A percentile compares a stretch with the other conserved stretches of the same genome.
phyloP scores from a whole-genome alignment of 2,797 vertebrate genomes.

The Dryobates pubescens region DNA sequence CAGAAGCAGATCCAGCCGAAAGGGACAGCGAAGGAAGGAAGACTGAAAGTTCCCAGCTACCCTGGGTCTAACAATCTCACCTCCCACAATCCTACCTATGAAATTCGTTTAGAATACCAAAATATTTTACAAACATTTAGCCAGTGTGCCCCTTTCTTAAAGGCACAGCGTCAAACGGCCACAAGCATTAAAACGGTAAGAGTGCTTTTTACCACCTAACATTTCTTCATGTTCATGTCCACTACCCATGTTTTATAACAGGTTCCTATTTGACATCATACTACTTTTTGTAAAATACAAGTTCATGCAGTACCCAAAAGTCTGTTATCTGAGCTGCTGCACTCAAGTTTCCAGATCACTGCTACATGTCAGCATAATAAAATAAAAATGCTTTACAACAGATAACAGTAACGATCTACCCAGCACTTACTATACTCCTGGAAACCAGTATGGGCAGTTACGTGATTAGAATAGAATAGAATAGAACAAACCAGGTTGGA shows the following conservation, averaged over 20 bases:
- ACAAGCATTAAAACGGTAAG: not conserved
- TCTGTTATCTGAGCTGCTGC: not conserved
- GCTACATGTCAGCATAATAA: not conserved
- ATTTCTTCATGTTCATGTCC: not conserved
- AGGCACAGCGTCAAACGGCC: too few relatives aligned
- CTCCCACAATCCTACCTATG: too few relatives aligned
- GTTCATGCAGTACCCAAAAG: not conserved
- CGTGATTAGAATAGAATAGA: too few relatives aligned
- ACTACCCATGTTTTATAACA: not conserved
- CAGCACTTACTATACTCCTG: not conserved
- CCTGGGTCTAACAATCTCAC: too few relatives aligned
- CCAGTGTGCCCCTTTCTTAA: too few relatives aligned
- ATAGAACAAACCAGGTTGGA: too few relatives aligned
- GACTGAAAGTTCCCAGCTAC: too few relatives aligned
- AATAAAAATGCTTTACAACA: not conserved
- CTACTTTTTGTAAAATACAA: not conserved
- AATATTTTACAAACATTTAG: too few relatives aligned
- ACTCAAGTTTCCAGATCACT: not conserved
- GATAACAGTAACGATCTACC: not conserved
- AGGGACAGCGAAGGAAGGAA: too few relatives aligned
- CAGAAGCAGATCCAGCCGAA: too few relatives aligned
- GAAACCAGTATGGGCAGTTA: not conserved
- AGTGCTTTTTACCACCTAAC: not conserved
- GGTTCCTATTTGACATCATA: not conserved
- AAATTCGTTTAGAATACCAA: too few relatives aligned